phyloP scores from a whole-genome alignment of 2,113 vertebrate genomes.

The Albula goreensis region DNA sequence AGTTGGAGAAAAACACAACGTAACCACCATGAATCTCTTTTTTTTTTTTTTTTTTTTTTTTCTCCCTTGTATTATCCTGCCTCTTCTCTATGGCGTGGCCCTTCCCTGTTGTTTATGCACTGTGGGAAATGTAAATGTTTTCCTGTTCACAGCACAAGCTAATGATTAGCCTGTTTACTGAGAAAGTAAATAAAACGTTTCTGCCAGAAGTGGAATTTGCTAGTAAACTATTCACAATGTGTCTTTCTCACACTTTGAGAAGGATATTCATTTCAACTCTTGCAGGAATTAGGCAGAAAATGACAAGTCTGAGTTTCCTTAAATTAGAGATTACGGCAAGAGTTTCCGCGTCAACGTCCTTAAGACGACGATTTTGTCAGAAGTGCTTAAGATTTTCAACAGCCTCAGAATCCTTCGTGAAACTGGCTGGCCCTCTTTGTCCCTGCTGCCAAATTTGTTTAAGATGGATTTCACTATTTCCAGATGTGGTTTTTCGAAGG shows the following conservation, averaged over 20 bases:
- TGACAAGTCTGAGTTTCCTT: slow-evolving; percentile 41
- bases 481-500: not conserved
- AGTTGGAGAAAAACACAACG: not conserved
- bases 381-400: slow-evolving; percentile 33
- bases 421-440: not conserved
- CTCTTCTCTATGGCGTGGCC: not conserved
- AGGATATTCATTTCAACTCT: not conserved
- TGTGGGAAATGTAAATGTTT: slow-evolving; percentile 25
- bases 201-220: not conserved
- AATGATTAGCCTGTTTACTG: slow-evolving; percentile 34
- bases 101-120: slow-evolving; percentile 37
- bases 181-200: not conserved
- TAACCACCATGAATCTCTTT: not conserved
- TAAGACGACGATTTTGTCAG: slow-evolving; percentile 38
- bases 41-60: not conserved
- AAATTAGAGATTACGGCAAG: slow-evolving; percentile 48
- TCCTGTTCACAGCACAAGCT: slow-evolving; percentile 33
- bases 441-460: not conserved
- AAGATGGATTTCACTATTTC: not conserved
- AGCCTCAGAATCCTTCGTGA: not conserved
- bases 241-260: not conserved
- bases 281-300: slow-evolving; percentile 45
- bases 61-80: not conserved
- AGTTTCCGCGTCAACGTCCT: slow-evolving; percentile 32
- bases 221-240: not conserved